Evolutionary conservation across 2,888 invertebrate species (phyloP).

Genomic region (Tryphoninae sp.): DNA sequence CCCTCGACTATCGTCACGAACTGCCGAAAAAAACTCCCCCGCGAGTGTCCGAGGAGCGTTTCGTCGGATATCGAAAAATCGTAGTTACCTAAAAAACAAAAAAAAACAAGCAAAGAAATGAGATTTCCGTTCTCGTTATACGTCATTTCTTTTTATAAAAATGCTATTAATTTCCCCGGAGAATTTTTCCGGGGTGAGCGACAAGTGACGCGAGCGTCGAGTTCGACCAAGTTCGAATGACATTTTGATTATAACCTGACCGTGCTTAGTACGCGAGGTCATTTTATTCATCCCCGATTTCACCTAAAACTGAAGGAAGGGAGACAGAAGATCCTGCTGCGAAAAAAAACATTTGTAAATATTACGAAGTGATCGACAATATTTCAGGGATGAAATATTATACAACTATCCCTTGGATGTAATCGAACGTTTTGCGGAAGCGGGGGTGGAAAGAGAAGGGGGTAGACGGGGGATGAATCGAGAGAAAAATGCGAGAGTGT

Average conservation of each 20-base stretch:
- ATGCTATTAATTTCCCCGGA: conserved; percentile 66
- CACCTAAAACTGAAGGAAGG: neutral
- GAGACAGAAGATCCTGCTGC: neutral
- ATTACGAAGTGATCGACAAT: neutral
- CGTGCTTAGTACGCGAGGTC: neutral
- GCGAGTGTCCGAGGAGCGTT: neutral
- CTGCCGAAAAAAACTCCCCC: conserved; percentile 10
- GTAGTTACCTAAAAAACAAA: neutral
- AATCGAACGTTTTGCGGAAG: neutral
- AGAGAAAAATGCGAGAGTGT: conserved; percentile 13
- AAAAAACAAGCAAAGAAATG: neutral
- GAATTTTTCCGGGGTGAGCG: conserved; percentile 41
- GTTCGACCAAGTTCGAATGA: conserved; percentile 48
- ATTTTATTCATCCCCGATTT: neutral
- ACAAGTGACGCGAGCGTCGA: conserved; percentile 8
- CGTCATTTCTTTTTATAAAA: neutral
- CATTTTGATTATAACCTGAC: neutral
- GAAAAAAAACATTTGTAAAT: neutral
- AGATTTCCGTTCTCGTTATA: neutral
- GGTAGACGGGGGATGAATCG: conserved; percentile 16
- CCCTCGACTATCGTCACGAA: no score
- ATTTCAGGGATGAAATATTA: conserved; percentile 3
- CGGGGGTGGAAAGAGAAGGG: no score
- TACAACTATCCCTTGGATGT: neutral
- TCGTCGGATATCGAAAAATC: conserved; percentile 3